These are phyloP conservation scores for Polymixis flavicincta DNA, from an alignment of 2,888 invertebrate genomes.

Conservation along the genomic window DNA sequence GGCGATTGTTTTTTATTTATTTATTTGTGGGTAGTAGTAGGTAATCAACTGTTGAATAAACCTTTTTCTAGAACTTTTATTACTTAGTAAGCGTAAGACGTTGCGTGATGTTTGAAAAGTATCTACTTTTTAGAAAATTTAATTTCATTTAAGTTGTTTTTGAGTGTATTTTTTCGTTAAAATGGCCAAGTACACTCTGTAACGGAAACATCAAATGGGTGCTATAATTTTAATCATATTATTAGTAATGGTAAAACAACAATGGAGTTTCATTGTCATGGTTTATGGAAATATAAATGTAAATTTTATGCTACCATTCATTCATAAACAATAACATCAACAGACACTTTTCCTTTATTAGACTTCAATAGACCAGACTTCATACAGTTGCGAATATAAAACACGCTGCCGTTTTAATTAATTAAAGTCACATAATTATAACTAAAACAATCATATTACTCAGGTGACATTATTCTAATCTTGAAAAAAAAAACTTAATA, in stretches of 20 bases:
- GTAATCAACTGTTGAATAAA: not conserved
- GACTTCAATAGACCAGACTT: conserved; percentile 41
- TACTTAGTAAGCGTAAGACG: not conserved
- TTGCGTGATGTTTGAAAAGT: not conserved
- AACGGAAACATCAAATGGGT: conserved; percentile 22
- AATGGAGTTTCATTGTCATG: conserved; percentile 41
- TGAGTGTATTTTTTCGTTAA: not conserved
- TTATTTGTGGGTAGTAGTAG: not conserved
- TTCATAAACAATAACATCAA: conserved; percentile 54
- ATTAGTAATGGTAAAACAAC: conserved; percentile 31
- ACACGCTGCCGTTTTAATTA: conserved; percentile 9
- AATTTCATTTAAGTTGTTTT: not conserved
- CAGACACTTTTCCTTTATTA: conserved; percentile 36
- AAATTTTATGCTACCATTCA: conserved; percentile 49
- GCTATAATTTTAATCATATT: conserved; percentile 29
- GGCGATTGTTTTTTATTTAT: not conserved
- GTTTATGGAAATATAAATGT: conserved; percentile 47
- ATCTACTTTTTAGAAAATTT: not conserved
- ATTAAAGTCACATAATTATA: not conserved
- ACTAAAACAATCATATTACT: not conserved
- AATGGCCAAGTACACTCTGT: conserved; percentile 8
- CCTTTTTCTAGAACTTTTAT: not conserved
- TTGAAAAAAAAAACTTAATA: not conserved
- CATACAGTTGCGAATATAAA: conserved; percentile 35
- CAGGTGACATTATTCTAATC: not conserved